Evolutionary conservation across 2,113 vertebrate genomes (phyloP).

Genomic region (Garra rufa): DNA sequence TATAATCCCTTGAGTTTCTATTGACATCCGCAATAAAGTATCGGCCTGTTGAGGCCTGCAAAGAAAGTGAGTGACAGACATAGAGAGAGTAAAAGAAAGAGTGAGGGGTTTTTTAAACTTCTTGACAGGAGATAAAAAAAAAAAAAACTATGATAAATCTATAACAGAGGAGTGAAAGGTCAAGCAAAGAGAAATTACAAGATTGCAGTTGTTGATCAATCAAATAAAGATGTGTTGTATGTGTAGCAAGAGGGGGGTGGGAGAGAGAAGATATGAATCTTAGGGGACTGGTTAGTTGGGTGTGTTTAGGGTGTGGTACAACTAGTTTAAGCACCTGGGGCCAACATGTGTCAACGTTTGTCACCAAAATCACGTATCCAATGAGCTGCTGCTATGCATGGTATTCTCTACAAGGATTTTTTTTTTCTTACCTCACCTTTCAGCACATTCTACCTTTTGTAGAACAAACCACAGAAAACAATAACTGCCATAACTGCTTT

Average conservation of each 20-base stretch:
- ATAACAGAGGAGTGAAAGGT: neutral
- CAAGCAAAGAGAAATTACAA: neutral
- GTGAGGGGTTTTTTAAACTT: neutral
- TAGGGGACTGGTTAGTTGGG: slow-evolving; percentile 25
- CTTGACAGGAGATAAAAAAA: neutral
- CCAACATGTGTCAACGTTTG: slow-evolving; percentile 25
- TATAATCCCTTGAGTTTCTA: slow-evolving; percentile 51
- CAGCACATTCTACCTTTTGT: neutral
- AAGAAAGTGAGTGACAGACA: neutral
- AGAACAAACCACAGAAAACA: neutral
- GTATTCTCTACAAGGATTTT: slow-evolving; percentile 16
- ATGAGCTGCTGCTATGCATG: slow-evolving; percentile 21
- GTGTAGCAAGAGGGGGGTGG: neutral
- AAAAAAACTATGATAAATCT: neutral
- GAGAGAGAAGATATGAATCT: slow-evolving; percentile 16
- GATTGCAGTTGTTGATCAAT: neutral
- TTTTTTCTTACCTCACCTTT: slow-evolving; percentile 6
- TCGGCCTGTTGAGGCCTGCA: slow-evolving; percentile 44
- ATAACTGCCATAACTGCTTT: neutral
- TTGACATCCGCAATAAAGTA: slow-evolving; percentile 9
- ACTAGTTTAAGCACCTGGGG: slow-evolving; percentile 3
- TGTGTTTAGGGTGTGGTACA: slow-evolving; percentile 35
- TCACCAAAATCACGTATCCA: slow-evolving; percentile 18
- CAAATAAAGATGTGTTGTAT: neutral
- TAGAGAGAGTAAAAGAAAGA: neutral